Evolutionary conservation across 2,797 vertebrate genomes (phyloP).

Genomic region (Sebastes steindachneri): DNA sequence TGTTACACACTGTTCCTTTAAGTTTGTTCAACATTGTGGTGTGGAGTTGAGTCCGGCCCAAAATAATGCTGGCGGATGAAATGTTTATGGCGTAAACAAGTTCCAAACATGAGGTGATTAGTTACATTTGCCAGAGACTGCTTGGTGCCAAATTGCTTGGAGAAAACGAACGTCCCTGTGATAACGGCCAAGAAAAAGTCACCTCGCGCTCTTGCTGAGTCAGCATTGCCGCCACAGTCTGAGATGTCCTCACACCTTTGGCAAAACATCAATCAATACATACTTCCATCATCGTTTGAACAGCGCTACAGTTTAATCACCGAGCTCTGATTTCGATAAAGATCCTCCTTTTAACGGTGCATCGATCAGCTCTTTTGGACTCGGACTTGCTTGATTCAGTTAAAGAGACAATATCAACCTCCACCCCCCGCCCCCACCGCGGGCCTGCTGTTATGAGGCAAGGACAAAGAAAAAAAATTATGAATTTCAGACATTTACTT

Average conservation of each 20-base stretch:
- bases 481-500: background rate
- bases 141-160: constrained; percentile 47
- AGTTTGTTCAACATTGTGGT: constrained; percentile 13
- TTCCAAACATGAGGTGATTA: constrained; percentile 49
- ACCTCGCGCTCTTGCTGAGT: constrained; percentile 43
- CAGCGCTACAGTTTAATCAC: constrained; percentile 55
- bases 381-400: constrained; percentile 4
- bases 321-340: constrained; percentile 38
- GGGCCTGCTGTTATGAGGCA: background rate
- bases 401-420: constrained; percentile 1
- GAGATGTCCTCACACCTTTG: constrained; percentile 52
- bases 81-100: constrained; percentile 28
- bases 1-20: background rate
- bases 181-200: constrained; percentile 60
- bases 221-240: constrained; percentile 27
- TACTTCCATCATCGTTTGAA: constrained; percentile 47
- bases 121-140: constrained; percentile 32
- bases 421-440: too few species aligned
- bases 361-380: constrained; percentile 36
- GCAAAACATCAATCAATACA: constrained; percentile 65
- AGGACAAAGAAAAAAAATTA: background rate
- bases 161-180: background rate
- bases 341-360: constrained; percentile 22
- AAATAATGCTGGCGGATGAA: constrained; percentile 15
- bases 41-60: constrained; percentile 11